Conservation (phyloP, 2,888 invertebrate genomes). For the Rotaria magnacalcarata region DNA sequence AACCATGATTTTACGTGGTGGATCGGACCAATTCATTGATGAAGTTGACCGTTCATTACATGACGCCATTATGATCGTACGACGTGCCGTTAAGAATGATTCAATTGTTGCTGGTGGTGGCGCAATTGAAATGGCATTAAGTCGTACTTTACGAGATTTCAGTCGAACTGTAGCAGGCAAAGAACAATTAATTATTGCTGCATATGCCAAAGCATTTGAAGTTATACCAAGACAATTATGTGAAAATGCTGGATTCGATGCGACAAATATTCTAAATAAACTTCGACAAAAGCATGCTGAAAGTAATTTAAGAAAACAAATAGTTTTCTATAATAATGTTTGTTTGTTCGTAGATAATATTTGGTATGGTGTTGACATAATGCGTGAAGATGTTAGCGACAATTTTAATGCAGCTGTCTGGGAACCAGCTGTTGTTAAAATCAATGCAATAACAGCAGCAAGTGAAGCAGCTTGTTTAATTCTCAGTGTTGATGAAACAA, state of each 20-base stretch:
- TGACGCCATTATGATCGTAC: constrained; percentile 98
- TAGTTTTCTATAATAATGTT: not conserved
- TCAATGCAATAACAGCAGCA: constrained; percentile 93
- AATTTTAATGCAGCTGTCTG: constrained; percentile 89
- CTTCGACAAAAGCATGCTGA: constrained; percentile 89
- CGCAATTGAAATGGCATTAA: constrained; percentile 97
- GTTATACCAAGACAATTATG: constrained; percentile 92
- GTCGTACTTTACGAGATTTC: constrained; percentile 79
- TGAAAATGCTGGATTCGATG: constrained; percentile 97
- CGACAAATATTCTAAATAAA: constrained; percentile 93
- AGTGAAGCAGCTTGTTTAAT: constrained; percentile 89
- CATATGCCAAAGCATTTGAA: constrained; percentile 88
- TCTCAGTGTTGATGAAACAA: constrained; percentile 93
- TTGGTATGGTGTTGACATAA: constrained; percentile 88
- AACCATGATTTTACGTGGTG: constrained; percentile 87
- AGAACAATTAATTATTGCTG: constrained; percentile 86
- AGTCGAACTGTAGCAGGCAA: constrained; percentile 84
- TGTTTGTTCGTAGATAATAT: not conserved
- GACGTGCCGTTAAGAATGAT: constrained; percentile 92
- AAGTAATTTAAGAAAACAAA: constrained; percentile 63
- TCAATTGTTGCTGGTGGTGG: constrained; percentile 95
- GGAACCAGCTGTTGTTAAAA: constrained; percentile 94
- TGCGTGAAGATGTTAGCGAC: constrained; percentile 84
- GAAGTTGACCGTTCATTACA: constrained; percentile 96
- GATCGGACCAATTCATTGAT: constrained; percentile 94